Conservation (phyloP, 1,140 invertebrate genomes). For the Drosophila sucinea region DNA sequence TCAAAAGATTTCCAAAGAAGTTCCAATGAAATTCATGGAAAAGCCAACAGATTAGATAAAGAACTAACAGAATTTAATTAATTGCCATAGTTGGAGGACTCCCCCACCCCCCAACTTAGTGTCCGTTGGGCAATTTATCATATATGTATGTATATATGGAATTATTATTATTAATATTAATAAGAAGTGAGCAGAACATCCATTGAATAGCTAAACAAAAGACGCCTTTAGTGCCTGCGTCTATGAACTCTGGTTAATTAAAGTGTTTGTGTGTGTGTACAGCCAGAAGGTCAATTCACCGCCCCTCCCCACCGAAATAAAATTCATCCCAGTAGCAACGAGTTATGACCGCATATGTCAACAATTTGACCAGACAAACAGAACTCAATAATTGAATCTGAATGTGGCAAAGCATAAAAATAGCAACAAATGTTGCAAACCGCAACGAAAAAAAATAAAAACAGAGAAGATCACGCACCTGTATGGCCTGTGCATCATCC, state of each 20-base stretch:
- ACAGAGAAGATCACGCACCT: conserved; percentile 57
- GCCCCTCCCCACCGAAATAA: too few species aligned
- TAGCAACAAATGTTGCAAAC: conserved; percentile 48
- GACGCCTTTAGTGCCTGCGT: conserved; percentile 1
- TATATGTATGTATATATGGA: not conserved
- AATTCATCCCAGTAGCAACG: conserved; percentile 7
- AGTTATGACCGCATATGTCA: conserved; percentile 18
- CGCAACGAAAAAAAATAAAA: conserved; percentile 34
- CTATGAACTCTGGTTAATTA: conserved; percentile 16
- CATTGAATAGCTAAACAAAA: conserved; percentile 22
- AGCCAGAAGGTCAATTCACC: not conserved
- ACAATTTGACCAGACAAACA: conserved; percentile 13
- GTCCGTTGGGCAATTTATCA: too few species aligned
- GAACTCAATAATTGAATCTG: conserved; percentile 51
- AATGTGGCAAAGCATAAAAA: conserved; percentile 33
- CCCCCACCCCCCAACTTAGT: not conserved
- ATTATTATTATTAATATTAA: conserved; percentile 25
- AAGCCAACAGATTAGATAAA: not conserved
- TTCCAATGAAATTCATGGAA: not conserved
- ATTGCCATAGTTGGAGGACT: not conserved
- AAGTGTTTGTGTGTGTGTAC: conserved; percentile 1
- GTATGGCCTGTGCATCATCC: conserved; percentile 68
- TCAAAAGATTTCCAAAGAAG: not conserved
- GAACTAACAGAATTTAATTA: conserved; percentile 1
- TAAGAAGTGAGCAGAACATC: conserved; percentile 5